phyloP scores from a whole-genome alignment of 2,113 vertebrate species.

The Ophiodon elongatus region DNA sequence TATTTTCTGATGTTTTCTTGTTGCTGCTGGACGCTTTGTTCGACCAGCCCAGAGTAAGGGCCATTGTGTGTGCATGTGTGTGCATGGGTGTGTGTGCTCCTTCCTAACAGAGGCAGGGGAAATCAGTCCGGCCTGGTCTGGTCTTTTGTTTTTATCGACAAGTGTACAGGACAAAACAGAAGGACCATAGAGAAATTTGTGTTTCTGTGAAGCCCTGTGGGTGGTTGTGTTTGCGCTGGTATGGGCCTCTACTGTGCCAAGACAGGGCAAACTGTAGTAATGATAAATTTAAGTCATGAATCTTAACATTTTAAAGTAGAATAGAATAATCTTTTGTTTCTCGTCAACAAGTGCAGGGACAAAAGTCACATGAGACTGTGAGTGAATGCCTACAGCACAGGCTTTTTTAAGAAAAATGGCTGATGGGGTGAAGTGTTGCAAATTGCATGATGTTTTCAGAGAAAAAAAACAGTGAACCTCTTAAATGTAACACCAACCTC shows the following conservation, averaged over 20 bases:
- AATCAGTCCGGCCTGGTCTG: slow-evolving; percentile 78
- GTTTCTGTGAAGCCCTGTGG: slow-evolving; percentile 55
- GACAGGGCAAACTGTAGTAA: slow-evolving; percentile 31
- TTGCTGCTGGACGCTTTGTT: slow-evolving; percentile 72
- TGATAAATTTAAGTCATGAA: slow-evolving; percentile 25
- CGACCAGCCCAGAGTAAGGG: slow-evolving; percentile 46
- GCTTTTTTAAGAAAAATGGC: not conserved
- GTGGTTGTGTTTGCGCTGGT: slow-evolving; percentile 34
- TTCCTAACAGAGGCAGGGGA: slow-evolving; percentile 73
- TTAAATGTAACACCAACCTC: slow-evolving; percentile 1
- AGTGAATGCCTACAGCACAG: not conserved
- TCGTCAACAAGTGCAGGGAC: not conserved
- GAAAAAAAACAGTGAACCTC: not conserved
- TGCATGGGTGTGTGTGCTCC: slow-evolving; percentile 20
- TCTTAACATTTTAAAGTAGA: slow-evolving; percentile 8
- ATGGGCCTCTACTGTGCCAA: slow-evolving; percentile 35
- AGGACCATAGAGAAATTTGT: slow-evolving; percentile 66
- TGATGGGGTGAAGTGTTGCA: not conserved
- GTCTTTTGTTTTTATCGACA: slow-evolving; percentile 82
- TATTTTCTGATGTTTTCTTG: slow-evolving; percentile 71
- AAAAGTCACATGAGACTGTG: not conserved
- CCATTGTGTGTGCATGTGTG: slow-evolving; percentile 43
- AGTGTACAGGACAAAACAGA: slow-evolving; percentile 68
- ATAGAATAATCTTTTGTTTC: not conserved
- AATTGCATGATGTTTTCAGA: not conserved